These are phyloP conservation scores for Resseliella maxima DNA, from an alignment of 2,888 invertebrate species.

Conservation along the genomic window DNA sequence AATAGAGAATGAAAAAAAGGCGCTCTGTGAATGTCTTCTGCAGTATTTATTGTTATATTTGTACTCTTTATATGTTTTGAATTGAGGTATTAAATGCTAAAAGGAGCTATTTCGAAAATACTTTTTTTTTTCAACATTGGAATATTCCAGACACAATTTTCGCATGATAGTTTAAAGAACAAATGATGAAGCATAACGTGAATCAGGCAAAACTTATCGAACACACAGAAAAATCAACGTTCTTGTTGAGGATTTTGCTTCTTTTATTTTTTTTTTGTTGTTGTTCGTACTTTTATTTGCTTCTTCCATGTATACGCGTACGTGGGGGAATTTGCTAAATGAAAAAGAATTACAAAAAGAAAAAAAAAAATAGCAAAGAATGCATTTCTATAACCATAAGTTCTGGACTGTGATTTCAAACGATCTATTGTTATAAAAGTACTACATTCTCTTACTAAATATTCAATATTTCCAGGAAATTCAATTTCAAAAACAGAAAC, in stretches of 20 bases:
- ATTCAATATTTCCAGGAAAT: too few species aligned
- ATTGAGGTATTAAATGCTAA: too few species aligned
- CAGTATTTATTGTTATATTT: too few species aligned
- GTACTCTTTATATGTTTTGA: too few species aligned
- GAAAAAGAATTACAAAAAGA: background rate
- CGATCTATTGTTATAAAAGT: background rate
- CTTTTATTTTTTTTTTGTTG: background rate
- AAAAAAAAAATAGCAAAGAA: background rate
- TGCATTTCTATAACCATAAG: background rate
- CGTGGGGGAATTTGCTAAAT: background rate
- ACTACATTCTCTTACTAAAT: too few species aligned
- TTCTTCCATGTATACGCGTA: background rate
- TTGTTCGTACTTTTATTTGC: too few species aligned
- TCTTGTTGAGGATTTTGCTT: background rate
- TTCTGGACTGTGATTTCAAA: background rate
- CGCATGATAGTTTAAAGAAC: background rate
- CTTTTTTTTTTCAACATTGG: too few species aligned
- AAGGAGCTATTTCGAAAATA: background rate
- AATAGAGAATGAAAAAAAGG: too few species aligned
- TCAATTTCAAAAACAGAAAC: too few species aligned
- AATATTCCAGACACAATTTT: background rate
- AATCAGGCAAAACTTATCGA: background rate
- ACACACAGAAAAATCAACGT: background rate
- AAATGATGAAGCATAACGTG: background rate
- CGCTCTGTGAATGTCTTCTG: too few species aligned